These are phyloP conservation scores for Rhabditoides inermis DNA, from an alignment of 2,888 invertebrate species.

Conservation along the genomic window DNA sequence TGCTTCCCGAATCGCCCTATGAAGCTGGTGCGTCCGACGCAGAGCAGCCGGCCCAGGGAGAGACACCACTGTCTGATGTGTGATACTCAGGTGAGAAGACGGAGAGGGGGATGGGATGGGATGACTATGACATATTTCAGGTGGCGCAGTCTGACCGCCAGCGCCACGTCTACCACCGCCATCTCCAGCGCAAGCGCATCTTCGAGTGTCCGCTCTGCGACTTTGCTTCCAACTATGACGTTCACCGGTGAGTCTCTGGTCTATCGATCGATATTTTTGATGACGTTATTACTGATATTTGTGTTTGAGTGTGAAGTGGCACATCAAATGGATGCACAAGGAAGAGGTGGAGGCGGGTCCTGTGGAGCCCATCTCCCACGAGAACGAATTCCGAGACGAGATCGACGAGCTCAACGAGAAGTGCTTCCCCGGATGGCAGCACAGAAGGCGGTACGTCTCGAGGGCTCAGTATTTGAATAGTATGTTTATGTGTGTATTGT, in stretches of 20 bases:
- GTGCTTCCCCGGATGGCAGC: conserved; percentile 39
- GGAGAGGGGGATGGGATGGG: too few relatives aligned
- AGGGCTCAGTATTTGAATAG: too few relatives aligned
- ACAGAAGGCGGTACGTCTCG: too few relatives aligned
- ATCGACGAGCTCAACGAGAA: conserved; percentile 36
- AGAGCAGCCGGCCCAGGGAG: conserved; percentile 21
- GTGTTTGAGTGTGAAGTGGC: conserved; percentile 28
- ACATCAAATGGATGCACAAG: conserved; percentile 39
- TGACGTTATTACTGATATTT: not conserved
- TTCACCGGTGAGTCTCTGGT: conserved; percentile 6
- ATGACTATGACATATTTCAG: conserved; percentile 3
- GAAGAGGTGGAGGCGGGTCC: conserved; percentile 7
- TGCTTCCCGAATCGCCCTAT: conserved; percentile 44
- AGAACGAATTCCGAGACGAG: conserved; percentile 23
- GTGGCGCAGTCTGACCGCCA: conserved; percentile 41
- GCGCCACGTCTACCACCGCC: conserved; percentile 33
- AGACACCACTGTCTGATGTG: conserved; percentile 29
- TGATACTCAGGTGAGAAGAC: conserved; percentile 11
- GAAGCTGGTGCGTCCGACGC: conserved; percentile 27
- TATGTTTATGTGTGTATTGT: too few relatives aligned
- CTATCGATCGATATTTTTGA: not conserved
- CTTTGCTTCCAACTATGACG: conserved; percentile 25
- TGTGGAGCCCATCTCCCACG: conserved; percentile 34
- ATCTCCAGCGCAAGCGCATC: conserved; percentile 17
- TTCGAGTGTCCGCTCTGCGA: conserved; percentile 38